Conservation (phyloP, 2,797 vertebrate species). For the Xiphorhynchus erythropygius region DNA sequence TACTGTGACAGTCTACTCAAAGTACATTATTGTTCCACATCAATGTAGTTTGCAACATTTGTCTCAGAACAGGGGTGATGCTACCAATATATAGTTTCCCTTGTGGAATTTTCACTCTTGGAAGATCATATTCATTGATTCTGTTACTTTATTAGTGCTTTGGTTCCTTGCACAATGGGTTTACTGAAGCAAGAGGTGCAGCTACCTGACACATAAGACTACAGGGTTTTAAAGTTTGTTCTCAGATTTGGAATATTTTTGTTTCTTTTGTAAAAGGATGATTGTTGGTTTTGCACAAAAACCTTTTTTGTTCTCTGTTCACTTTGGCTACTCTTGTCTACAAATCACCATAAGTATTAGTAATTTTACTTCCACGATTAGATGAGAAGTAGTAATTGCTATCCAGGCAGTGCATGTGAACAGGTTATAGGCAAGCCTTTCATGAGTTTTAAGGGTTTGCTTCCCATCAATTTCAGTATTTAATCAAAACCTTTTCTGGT, state of each 20-base stretch:
- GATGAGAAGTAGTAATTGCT: neutral
- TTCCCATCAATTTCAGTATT: neutral
- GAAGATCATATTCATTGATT: neutral
- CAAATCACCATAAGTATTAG: neutral
- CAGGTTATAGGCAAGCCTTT: neutral
- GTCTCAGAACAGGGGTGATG: neutral
- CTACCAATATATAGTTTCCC: neutral
- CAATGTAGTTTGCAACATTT: neutral
- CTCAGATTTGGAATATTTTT: neutral
- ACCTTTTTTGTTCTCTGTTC: neutral
- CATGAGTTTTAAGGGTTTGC: neutral
- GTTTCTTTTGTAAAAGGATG: neutral
- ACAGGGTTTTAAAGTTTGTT: neutral
- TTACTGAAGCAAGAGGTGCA: neutral
- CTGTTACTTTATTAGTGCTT: neutral
- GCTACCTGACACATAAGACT: neutral
- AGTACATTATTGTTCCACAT: neutral
- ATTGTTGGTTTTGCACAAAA: neutral
- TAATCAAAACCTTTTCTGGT: neutral
- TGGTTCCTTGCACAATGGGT: neutral
- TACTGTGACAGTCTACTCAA: neutral
- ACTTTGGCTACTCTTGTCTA: neutral
- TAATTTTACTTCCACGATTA: neutral
- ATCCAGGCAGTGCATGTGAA: neutral
- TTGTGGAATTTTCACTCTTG: neutral